phyloP scores from a whole-genome alignment of 64 coral and sea anemone species.

The Stichodactyla mertensii region DNA sequence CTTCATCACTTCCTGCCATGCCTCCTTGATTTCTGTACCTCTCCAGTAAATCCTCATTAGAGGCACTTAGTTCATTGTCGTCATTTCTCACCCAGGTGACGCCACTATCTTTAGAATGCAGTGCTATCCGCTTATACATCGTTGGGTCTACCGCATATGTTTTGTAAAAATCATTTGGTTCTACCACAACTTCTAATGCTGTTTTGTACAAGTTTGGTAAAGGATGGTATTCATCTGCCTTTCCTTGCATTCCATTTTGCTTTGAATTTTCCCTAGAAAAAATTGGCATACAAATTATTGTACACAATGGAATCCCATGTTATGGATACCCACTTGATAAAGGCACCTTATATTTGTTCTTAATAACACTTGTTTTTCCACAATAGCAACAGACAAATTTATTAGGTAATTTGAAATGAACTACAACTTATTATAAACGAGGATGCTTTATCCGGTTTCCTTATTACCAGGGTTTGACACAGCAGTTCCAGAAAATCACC shows the following conservation, averaged over 20 bases:
- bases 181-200: constrained; percentile 40
- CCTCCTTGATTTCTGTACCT: constrained; percentile 54
- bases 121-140: constrained; percentile 51
- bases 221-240: constrained; percentile 16
- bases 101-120: constrained; percentile 25
- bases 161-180: constrained; percentile 65
- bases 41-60: constrained; percentile 77
- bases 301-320: too few species aligned
- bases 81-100: not conserved
- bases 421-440: too few species aligned
- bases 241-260: constrained; percentile 1
- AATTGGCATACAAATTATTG: not conserved
- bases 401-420: too few species aligned
- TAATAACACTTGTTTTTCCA: too few species aligned
- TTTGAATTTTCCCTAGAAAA: not conserved
- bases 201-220: constrained; percentile 81
- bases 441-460: too few species aligned
- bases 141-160: constrained; percentile 73
- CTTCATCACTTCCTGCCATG: not conserved
- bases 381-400: too few species aligned
- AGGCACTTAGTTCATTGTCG: constrained; percentile 64
- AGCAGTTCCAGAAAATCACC: too few species aligned
- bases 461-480: too few species aligned
- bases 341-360: too few species aligned
- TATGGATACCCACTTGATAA: too few species aligned